Percentiles rank a stretch among this genome's conserved stretches.
These are phyloP conservation scores for Pseudorhombus dupliciocellatus DNA, from an alignment of 2,113 vertebrate species.

Conservation along the genomic window DNA sequence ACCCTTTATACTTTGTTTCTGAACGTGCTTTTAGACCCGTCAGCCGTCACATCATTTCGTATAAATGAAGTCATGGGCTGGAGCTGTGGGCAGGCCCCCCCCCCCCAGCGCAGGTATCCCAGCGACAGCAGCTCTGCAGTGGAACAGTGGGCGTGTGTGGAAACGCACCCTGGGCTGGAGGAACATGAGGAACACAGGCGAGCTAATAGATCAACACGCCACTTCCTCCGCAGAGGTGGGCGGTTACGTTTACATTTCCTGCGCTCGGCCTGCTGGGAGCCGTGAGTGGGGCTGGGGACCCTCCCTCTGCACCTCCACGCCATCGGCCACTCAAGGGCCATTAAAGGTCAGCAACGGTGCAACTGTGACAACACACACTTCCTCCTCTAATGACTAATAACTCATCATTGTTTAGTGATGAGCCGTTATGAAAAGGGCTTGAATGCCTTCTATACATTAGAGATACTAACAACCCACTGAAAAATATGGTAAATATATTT, in stretches of 20 bases:
- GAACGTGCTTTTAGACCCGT: too few relatives aligned
- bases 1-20: too few relatives aligned
- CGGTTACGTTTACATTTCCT: constrained; percentile 72
- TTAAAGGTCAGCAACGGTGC: constrained; percentile 33
- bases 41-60: too few relatives aligned
- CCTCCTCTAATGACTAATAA: too few relatives aligned
- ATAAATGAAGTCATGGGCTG: too few relatives aligned
- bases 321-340: neutral
- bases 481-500: too few relatives aligned
- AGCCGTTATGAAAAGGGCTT: too few relatives aligned
- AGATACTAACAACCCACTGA: too few relatives aligned
- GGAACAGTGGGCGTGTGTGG: neutral
- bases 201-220: constrained; percentile 13
- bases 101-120: neutral
- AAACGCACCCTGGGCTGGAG: neutral
- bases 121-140: neutral
- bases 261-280: constrained; percentile 36
- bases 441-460: too few relatives aligned
- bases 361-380: neutral
- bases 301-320: constrained; percentile 12
- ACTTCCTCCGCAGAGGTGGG: constrained; percentile 46
- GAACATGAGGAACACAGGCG: neutral
- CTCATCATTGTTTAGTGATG: too few relatives aligned
- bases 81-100: too few relatives aligned
- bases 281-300: constrained; percentile 11